Base-by-base conservation (phyloP, 1,140 invertebrate species). In the Leptinotarsa undecemlineata region DNA sequence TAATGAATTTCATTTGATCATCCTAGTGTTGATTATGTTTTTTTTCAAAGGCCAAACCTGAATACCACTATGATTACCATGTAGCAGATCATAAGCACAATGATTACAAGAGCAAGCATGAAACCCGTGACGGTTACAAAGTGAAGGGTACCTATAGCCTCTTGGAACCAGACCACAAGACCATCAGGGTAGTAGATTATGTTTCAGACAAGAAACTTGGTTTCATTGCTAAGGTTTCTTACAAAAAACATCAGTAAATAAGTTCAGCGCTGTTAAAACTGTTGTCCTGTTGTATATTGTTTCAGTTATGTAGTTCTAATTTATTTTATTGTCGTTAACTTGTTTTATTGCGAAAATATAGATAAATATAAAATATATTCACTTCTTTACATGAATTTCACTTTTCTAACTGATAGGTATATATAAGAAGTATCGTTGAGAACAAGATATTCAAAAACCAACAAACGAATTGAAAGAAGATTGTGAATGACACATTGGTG, bases 181-280 rank as follows among this genome's bases (percentile, higher is more conserved):
- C 80, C 33, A 77, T 86, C 47, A 74, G 86, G 60, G 81, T 83
- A 17, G 86, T 88, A 17, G 83, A 86, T 69, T 87, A 87, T 81
- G 83, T 82, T 5, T 82, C 85, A 8, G 85, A 86, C 71, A 81
- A 86, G 19, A 87, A 89, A 71, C 87, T 88, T 77, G 91, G 91
- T 57, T 92, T 91, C 83, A 90, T 91, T 81, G 91, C 91, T 8
- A 88, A 90, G 51, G 90, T 91, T 0, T 75, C 77, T 66, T 79
- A 78, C 69, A 76, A 71, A 42, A 78, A 76, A 71, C 81, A 82
- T 63, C 68, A 81, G 15, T 75, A 76, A 75, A 57, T 33, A 17
- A 48, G 47, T 57, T 66, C 19, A 63, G 13, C 8, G 17, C 21
- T 62, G 51, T 62, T 8, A 61, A 17, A 48, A 26, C 71, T 75